Percentiles rank a stretch among this genome's conserved stretches.
phyloP scores from a whole-genome alignment of 2,113 vertebrate species.

The cat (Felis catus) region F.catus_Fca126_mat1.0 CM031421.1:41224001-41224500 shows the following conservation, averaged over 20 bases:
- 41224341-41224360: background rate
- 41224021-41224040: background rate
- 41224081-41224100: background rate
- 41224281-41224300: background rate
- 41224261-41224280: no score
- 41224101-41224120: background rate
- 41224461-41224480: background rate
- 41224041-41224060: background rate
- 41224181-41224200: no score
- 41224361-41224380: background rate
- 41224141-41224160: no score
- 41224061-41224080: background rate
- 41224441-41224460: background rate
- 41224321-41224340: background rate
- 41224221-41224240: no score
- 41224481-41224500: background rate
- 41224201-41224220: no score
- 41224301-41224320: background rate
- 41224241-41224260: no score
- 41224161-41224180: no score
- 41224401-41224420: background rate
- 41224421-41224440: background rate
- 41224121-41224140: background rate
- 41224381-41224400: background rate
- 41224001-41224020: background rate